Percentiles rank a stretch among this genome's conserved stretches.
Evolutionary conservation across 2,888 invertebrate species (phyloP).

Genomic region (Eubasilissa splendida): DNA sequence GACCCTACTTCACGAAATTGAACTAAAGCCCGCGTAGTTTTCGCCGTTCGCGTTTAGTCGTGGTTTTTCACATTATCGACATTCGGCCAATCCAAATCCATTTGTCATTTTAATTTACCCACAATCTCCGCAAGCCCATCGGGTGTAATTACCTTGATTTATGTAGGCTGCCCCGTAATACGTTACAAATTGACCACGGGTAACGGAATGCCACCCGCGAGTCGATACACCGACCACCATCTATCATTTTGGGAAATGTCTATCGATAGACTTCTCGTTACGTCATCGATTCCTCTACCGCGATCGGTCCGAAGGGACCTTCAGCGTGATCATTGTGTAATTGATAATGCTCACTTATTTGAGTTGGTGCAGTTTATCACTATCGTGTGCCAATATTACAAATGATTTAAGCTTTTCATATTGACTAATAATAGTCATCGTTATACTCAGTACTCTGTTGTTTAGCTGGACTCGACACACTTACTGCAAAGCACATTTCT

Average conservation of each 20-base stretch:
- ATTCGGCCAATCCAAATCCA: conserved; percentile 41
- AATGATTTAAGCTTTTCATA: not conserved
- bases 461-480: not conserved
- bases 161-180: conserved; percentile 54
- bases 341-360: conserved; percentile 24
- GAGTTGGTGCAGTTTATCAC: conserved; percentile 19
- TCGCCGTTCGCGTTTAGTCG: conserved; percentile 9
- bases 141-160: conserved; percentile 58
- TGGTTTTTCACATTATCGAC: conserved; percentile 41
- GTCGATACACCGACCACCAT: conserved; percentile 54
- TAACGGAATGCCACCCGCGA: conserved; percentile 58
- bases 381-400: not conserved
- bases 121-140: conserved; percentile 57
- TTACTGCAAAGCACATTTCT: not conserved
- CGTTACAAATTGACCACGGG: conserved; percentile 56
- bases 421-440: not conserved
- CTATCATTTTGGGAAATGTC: conserved; percentile 58
- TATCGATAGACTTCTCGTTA: conserved; percentile 39
- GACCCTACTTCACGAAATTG: not conserved
- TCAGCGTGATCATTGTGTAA: not conserved
- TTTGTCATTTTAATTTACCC: conserved; percentile 58
- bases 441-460: not conserved
- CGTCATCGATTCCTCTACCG: conserved; percentile 36
- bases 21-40: not conserved
- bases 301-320: conserved; percentile 19